Percentiles rank a stretch among this genome's conserved stretches.
phyloP scores from a whole-genome alignment of 2,797 vertebrate species.

The Pempheris klunzingeri region DNA sequence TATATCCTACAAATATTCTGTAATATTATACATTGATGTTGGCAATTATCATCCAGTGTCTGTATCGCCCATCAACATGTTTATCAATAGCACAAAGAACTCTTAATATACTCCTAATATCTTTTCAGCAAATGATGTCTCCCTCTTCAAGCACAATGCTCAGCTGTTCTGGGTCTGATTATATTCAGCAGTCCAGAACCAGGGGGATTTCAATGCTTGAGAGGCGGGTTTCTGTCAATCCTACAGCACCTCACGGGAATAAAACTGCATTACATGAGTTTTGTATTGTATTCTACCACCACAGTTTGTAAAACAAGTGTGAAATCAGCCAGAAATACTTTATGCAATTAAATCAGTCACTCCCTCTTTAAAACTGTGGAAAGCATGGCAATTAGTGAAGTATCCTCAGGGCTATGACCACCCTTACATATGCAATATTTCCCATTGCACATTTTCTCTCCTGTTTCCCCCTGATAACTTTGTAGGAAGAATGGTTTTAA shows the following conservation, averaged over 20 bases:
- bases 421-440: slow-evolving; percentile 17
- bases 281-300: slow-evolving; percentile 16
- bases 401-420: slow-evolving; percentile 7
- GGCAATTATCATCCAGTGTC: slow-evolving; percentile 30
- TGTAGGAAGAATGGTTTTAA: slow-evolving; percentile 3
- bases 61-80: slow-evolving; percentile 32
- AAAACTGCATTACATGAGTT: slow-evolving; percentile 42
- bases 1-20: no score
- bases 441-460: slow-evolving; percentile 9
- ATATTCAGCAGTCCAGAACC: slow-evolving; percentile 31
- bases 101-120: neutral
- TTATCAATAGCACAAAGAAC: slow-evolving; percentile 30
- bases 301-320: slow-evolving; percentile 34
- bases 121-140: slow-evolving; percentile 37
- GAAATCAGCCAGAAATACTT: slow-evolving; percentile 53
- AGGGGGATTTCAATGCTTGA: slow-evolving; percentile 18
- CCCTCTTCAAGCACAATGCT: neutral
- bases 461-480: neutral
- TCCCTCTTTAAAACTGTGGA: slow-evolving; percentile 45
- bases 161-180: neutral
- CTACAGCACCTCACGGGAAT: slow-evolving; percentile 44
- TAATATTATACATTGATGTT: slow-evolving; percentile 27
- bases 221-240: slow-evolving; percentile 41
- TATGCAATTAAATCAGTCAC: slow-evolving; percentile 59
- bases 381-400: slow-evolving; percentile 34